These are phyloP conservation scores for Argyresthia goedartella DNA, from an alignment of 2,888 invertebrate genomes.

Conservation along the genomic window DNA sequence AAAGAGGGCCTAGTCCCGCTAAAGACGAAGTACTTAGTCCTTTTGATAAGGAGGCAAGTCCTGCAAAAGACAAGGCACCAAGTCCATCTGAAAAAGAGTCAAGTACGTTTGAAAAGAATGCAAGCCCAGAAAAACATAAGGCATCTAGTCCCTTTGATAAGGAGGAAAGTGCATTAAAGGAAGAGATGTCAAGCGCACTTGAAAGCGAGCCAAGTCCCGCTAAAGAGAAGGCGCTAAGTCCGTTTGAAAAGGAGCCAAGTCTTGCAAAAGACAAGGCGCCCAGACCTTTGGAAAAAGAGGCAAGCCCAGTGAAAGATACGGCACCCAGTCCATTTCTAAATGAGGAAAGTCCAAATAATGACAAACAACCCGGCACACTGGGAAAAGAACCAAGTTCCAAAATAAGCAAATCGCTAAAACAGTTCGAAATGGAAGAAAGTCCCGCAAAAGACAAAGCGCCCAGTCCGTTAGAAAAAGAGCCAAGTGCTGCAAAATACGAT, in stretches of 20 bases:
- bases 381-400: background rate
- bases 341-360: background rate
- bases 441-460: background rate
- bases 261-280: background rate
- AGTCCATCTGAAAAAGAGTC: background rate
- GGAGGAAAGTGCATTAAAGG: background rate
- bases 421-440: background rate
- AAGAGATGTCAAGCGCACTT: background rate
- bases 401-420: background rate
- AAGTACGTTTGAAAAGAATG: background rate
- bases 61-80: background rate
- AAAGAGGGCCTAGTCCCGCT: background rate
- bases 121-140: background rate
- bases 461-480: background rate
- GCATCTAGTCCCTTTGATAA: background rate
- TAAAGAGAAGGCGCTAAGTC: background rate
- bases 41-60: no score
- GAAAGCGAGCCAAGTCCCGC: background rate
- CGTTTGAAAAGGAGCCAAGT: background rate
- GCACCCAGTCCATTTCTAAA: background rate
- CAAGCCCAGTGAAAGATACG: conserved; percentile 1
- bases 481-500: background rate
- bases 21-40: background rate
- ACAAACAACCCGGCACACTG: conserved; percentile 1
- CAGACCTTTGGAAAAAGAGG: background rate